Evolutionary conservation across 2,113 vertebrate species (phyloP).

Genomic region (Galeopterus variegatus): DNA sequence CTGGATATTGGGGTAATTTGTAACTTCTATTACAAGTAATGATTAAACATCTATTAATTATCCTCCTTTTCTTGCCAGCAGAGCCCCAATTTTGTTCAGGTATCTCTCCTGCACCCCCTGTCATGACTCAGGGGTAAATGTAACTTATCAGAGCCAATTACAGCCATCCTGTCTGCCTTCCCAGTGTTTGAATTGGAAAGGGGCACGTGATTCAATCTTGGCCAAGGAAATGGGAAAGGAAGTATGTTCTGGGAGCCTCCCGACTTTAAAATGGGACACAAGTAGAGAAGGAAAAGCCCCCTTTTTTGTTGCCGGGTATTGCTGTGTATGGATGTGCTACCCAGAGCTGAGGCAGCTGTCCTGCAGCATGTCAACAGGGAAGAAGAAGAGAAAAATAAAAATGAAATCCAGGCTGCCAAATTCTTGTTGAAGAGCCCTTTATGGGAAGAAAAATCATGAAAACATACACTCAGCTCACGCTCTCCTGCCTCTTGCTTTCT

Average conservation of each 20-base stretch:
- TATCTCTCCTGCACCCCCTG: background rate
- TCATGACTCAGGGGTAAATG: background rate
- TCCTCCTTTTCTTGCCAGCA: fast-evolving
- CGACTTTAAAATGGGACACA: background rate
- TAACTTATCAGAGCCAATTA: background rate
- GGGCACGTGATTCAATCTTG: background rate
- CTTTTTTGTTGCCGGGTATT: background rate
- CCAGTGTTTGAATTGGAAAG: background rate
- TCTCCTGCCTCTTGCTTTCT: background rate
- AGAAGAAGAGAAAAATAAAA: conserved; percentile 9
- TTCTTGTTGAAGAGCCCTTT: background rate
- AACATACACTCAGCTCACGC: background rate
- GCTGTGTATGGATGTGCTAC: background rate
- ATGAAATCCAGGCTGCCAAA: background rate
- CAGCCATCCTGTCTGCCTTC: background rate
- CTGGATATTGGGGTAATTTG: background rate
- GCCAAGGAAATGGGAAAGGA: background rate
- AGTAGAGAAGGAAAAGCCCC: too few relatives aligned
- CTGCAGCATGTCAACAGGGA: background rate
- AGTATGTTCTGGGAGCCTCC: background rate
- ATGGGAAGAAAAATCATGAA: background rate
- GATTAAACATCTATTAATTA: background rate
- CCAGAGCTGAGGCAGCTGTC: background rate
- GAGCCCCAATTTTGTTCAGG: background rate
- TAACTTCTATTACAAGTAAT: background rate